A percentile compares a stretch with the other conserved stretches of the same genome.
phyloP scores from a whole-genome alignment of 2,113 vertebrate genomes.

The Noctilio leporinus region DNA sequence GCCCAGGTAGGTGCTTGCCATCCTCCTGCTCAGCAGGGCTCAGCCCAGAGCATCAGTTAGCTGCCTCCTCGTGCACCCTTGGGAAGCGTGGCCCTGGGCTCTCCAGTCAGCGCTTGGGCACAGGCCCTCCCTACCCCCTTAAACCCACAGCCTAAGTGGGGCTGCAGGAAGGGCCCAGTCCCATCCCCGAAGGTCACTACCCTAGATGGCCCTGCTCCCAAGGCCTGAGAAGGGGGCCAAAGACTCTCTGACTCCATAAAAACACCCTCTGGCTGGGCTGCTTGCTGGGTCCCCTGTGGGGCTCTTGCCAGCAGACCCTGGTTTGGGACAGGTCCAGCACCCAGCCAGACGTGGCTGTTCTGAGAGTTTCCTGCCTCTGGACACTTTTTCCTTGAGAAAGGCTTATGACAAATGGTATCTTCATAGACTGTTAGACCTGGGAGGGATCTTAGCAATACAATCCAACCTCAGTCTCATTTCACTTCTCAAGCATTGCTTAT shows the following conservation, averaged over 20 bases:
- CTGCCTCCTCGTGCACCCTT: background rate
- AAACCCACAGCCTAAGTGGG: background rate
- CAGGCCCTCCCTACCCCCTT: background rate
- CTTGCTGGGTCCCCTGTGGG: background rate
- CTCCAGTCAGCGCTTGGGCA: background rate
- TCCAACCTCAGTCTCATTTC: background rate
- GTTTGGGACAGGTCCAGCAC: background rate
- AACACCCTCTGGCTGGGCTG: background rate
- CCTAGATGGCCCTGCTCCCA: background rate
- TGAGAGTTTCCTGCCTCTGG: background rate
- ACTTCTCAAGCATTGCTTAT: background rate
- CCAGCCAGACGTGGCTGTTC: background rate
- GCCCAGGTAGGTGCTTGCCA: constrained; percentile 35
- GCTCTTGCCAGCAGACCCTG: background rate
- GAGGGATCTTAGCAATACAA: background rate
- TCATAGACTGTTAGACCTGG: background rate
- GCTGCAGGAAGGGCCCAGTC: background rate
- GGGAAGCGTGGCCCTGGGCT: background rate
- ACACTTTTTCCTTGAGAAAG: background rate
- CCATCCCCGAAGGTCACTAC: background rate
- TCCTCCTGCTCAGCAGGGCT: background rate
- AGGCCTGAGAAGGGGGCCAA: background rate
- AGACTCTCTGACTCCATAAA: background rate
- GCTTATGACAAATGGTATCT: constrained; percentile 26
- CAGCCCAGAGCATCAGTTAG: background rate